phyloP scores from a whole-genome alignment of 2,888 invertebrate species.

The Chirona hameri region DNA sequence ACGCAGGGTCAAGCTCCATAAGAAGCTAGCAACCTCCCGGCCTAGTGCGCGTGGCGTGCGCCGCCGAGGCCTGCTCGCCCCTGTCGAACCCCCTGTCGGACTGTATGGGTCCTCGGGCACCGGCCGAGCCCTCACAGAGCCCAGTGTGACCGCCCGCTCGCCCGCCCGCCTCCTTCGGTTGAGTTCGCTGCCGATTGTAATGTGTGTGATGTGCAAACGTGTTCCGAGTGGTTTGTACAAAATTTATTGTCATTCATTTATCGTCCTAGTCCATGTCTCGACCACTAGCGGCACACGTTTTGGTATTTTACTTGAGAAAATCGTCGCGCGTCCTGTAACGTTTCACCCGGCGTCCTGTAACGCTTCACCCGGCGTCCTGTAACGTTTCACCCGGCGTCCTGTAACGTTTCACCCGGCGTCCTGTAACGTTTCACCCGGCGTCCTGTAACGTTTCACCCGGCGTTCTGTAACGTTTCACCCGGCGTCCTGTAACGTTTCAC shows the following conservation, averaged over 20 bases:
- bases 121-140: neutral
- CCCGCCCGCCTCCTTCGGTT: neutral
- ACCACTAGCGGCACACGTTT: neutral
- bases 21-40: neutral
- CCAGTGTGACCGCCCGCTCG: neutral
- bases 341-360: neutral
- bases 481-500: neutral
- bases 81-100: no score
- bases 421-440: neutral
- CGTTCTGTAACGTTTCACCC: neutral
- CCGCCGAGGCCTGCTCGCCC: no score
- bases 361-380: neutral
- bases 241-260: conserved; percentile 12
- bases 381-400: no score
- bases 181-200: neutral
- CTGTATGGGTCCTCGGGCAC: no score
- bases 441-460: neutral
- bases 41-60: neutral
- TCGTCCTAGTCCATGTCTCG: conserved; percentile 25
- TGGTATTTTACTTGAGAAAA: neutral
- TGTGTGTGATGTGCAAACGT: conserved; percentile 8
- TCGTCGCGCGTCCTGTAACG: neutral
- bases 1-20: conserved; percentile 13
- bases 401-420: neutral
- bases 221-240: conserved; percentile 6